These are phyloP conservation scores for Steinernema carpocapsae DNA, from an alignment of 2,888 invertebrate genomes.

Conservation along the genomic window DNA sequence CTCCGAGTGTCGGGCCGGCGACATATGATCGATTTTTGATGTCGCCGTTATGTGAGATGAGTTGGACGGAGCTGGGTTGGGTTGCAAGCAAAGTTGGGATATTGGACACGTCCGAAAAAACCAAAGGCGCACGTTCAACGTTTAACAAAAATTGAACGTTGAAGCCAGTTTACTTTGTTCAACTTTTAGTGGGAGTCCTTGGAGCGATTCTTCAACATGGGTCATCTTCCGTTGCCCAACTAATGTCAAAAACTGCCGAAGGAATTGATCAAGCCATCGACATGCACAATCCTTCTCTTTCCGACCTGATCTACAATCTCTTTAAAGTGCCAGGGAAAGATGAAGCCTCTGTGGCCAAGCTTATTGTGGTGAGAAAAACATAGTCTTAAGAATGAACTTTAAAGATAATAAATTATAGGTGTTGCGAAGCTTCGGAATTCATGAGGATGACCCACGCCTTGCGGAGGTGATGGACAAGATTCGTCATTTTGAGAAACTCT, in stretches of 20 bases:
- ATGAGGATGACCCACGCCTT: constrained; percentile 50
- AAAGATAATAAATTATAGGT: constrained; percentile 48
- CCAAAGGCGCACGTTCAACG: not conserved
- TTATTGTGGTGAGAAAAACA: constrained; percentile 41
- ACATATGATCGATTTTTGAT: constrained; percentile 15
- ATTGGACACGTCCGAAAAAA: not conserved
- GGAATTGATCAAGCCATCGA: constrained; percentile 51
- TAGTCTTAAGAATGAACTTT: no score
- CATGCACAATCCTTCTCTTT: constrained; percentile 40
- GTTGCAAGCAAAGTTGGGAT: not conserved
- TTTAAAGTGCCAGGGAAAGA: constrained; percentile 50
- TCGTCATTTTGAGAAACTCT: constrained; percentile 45
- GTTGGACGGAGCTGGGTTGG: not conserved
- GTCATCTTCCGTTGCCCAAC: constrained; percentile 45
- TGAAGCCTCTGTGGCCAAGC: constrained; percentile 51
- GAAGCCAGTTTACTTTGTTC: not conserved
- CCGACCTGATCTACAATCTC: constrained; percentile 58
- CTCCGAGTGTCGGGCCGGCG: not conserved
- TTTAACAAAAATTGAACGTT: not conserved
- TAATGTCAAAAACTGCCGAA: constrained; percentile 54
- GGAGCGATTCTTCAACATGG: constrained; percentile 54
- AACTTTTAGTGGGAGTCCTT: constrained; percentile 51
- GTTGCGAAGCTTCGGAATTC: constrained; percentile 49
- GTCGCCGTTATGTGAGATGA: not conserved
- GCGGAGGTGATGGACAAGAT: constrained; percentile 43